Base-by-base conservation (phyloP, 2,888 invertebrate genomes). In the Augochlorella aurata region DNA sequence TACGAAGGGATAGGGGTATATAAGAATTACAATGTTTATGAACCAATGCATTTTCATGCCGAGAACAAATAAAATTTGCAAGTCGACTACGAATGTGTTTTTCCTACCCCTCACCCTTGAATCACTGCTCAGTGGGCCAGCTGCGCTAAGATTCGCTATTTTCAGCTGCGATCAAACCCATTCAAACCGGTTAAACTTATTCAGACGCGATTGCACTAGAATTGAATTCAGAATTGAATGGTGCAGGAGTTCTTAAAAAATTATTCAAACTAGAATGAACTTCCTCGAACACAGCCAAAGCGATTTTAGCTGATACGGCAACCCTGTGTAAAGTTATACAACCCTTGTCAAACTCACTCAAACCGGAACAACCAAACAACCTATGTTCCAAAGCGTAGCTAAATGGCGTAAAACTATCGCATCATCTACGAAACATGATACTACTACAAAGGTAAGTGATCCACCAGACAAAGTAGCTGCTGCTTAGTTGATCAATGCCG, bases 1-100 rank as follows among this genome's bases (percentile, higher is more conserved):
- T 84, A 83, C 79, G 72, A 81, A 85, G 69, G 67, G 82, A 85
- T 79, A 82, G 85, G 71, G 84, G 79, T 85, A 71, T 63, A 58
- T 81, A 81, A 77, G 72, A 80, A 88, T 77, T 87, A 86, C 73
- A 79, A 84, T 89, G 85, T 87, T 83, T 89, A 87, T 84, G 86
- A 89, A 87, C 87, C 86, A 88, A 88, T 81, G 82, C 87, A 85
- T 88, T 88, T 88, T 87, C 88, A 88, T 88, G 89, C 83, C 89
- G 85, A 88, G 77, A 81, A 88, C 83, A 87, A 88, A 88, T 88
- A 88, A 88, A 81, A 88, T 88, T 88, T 88, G 86, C 89, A 88
- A 88, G 84, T 87, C 88, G 85, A 80, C 86, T 61, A 47, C 70
- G 24, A 49, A 61, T 12, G 52, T 69, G n/a, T 79, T 74, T 45